Evolutionary conservation across 2,797 vertebrate genomes (phyloP).

Genomic region (Xyrichtys novacula): DNA sequence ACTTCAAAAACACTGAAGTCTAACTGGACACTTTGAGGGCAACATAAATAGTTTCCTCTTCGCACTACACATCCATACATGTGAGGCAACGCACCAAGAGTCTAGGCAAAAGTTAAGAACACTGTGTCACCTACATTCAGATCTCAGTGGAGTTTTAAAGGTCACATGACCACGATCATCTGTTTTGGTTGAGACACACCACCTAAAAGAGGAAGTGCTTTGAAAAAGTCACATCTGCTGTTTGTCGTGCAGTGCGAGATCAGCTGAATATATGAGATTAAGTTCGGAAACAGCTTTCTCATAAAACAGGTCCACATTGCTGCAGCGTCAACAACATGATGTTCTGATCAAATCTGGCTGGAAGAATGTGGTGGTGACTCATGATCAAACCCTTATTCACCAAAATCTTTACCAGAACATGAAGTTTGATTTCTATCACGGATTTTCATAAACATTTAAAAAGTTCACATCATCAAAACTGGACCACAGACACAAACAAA

Average conservation of each 20-base stretch:
- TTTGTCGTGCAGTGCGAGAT: no score
- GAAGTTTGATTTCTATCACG: background rate
- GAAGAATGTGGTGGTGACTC: slow-evolving; percentile 24
- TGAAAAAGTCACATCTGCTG: background rate
- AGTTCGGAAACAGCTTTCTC: no score
- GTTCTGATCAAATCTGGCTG: slow-evolving; percentile 6
- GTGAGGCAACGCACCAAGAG: background rate
- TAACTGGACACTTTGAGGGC: no score
- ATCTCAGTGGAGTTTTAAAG: background rate
- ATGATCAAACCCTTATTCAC: background rate
- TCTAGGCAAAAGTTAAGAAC: background rate
- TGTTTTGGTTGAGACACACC: background rate
- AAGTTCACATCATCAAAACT: background rate
- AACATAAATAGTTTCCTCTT: background rate
- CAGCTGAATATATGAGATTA: background rate
- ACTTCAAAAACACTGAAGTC: no score
- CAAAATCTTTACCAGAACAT: slow-evolving; percentile 3
- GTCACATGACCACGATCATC: background rate
- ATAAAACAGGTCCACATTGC: background rate
- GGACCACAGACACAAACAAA: background rate
- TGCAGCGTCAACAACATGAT: background rate
- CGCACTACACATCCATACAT: background rate
- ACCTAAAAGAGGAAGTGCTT: background rate
- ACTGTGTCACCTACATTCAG: background rate
- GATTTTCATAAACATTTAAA: background rate